A percentile compares a stretch with the other conserved stretches of the same genome.
These are phyloP conservation scores for Gandaritis pyraliata DNA, from an alignment of 2,888 invertebrate genomes.

Conservation along the genomic window DNA sequence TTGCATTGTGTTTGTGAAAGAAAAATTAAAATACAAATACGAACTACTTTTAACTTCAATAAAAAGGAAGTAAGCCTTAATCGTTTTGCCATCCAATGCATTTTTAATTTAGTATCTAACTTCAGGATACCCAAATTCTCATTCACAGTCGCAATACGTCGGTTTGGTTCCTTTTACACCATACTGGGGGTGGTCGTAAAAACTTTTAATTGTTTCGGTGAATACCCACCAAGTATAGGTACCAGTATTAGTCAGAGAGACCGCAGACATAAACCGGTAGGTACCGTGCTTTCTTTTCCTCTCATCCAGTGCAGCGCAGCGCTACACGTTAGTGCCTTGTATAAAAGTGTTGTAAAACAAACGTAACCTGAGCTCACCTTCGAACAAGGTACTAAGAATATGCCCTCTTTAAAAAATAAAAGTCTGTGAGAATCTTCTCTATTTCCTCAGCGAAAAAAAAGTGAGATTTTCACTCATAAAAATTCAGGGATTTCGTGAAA, in stretches of 20 bases:
- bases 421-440: constrained; percentile 48
- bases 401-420: constrained; percentile 65
- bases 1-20: too few species aligned
- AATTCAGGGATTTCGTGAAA: constrained; percentile 22
- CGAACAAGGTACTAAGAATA: constrained; percentile 51
- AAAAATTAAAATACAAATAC: too few species aligned
- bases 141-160: constrained; percentile 57
- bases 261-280: constrained; percentile 73
- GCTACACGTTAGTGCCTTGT: constrained; percentile 76
- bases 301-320: constrained; percentile 57
- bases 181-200: constrained; percentile 70
- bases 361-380: constrained; percentile 61
- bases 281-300: constrained; percentile 70
- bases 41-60: too few species aligned
- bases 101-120: constrained; percentile 26
- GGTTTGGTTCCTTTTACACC: constrained; percentile 65
- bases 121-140: constrained; percentile 48
- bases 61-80: not conserved
- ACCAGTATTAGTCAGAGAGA: constrained; percentile 57
- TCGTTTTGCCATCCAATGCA: constrained; percentile 26
- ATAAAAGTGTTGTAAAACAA: constrained; percentile 83
- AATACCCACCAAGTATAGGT: constrained; percentile 45
- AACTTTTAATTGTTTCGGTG: constrained; percentile 80
- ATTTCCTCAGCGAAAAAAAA: constrained; percentile 47
- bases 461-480: constrained; percentile 25